These are phyloP conservation scores for Wiebesia pumilae DNA, from an alignment of 1,140 invertebrate species.

Conservation along the genomic window DNA sequence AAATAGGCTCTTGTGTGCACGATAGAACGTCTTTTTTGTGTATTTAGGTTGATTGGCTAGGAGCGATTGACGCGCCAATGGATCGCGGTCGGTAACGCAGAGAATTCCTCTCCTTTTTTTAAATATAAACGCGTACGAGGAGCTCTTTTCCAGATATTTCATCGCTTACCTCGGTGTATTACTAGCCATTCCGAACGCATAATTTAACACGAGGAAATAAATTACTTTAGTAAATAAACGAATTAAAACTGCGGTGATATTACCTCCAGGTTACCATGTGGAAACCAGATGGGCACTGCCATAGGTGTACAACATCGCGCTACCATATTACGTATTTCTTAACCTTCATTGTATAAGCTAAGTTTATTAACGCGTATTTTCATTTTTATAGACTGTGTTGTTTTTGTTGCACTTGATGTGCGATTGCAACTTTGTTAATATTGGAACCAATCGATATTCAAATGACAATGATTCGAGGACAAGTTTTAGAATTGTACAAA, in stretches of 20 bases:
- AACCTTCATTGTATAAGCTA: not conserved
- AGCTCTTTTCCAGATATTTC: no score
- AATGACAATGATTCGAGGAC: constrained; percentile 12
- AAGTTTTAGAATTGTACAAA: constrained; percentile 75
- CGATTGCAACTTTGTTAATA: no score
- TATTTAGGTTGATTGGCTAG: not conserved
- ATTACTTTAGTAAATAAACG: no score
- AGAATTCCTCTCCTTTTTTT: not conserved
- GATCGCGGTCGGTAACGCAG: not conserved
- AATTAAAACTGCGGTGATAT: no score
- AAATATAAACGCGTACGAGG: no score
- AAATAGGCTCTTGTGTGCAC: not conserved
- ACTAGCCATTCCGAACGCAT: no score
- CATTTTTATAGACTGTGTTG: not conserved
- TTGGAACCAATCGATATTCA: no score
- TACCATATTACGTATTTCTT: not conserved
- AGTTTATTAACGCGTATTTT: not conserved
- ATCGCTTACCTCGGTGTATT: no score
- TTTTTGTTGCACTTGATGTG: no score
- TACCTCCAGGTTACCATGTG: not conserved
- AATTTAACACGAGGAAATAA: no score
- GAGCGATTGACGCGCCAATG: constrained; percentile 7
- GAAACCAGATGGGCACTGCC: not conserved
- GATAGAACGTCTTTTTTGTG: not conserved
- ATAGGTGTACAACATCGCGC: not conserved